Base-by-base conservation (phyloP, 1,140 invertebrate species). In the Macrobrachium rosenbergii region DNA sequence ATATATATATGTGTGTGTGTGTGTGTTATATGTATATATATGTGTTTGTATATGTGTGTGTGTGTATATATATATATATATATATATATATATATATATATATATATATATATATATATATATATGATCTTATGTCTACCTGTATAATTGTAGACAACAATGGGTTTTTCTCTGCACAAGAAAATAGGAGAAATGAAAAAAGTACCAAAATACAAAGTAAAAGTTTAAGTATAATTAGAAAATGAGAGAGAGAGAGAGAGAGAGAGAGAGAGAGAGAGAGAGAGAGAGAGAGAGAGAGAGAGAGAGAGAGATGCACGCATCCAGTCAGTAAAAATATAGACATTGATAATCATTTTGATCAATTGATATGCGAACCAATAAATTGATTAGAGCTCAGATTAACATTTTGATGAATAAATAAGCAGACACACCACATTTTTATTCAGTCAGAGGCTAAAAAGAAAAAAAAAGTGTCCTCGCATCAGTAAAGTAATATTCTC, bases 1-100 rank as follows among this genome's bases (percentile, higher is more conserved):
- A 79, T 60, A 80, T 80, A 80, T 80, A 60, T 80, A 62, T 62
- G 10, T 23, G 37, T 28, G 63, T 80, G 63, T 80, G 63, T 80
- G 63, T 62, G 28, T 21, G 63, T 80, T 45, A n/a, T 78, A n/a
- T 17, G 2, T 45, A 59, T 59, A 59, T 45, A 78, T 59, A 60
- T 11, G 21, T 23, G 21, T 80, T 23, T 64, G 43, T 64, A 81
- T 81, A 64, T 81, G 37, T 67, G 63, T 81, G 63, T 81, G n/a
- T 67, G 63, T 67, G 43, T 67, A 81, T 81, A 81, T 81, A 81
- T 81, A 81, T 64, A 81, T 43, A 81, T 43, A 81, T 45, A 67
- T 64, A 81, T 67, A 80, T 81, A 64, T 81, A 81, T 81, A 81
- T 81, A 81, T 67, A 81, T 81, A 81, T 81, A 81, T 81, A 81